A percentile compares a stretch with the other conserved stretches of the same genome.
phyloP scores from a whole-genome alignment of 2,797 vertebrate genomes.

The Danio choprae region DNA sequence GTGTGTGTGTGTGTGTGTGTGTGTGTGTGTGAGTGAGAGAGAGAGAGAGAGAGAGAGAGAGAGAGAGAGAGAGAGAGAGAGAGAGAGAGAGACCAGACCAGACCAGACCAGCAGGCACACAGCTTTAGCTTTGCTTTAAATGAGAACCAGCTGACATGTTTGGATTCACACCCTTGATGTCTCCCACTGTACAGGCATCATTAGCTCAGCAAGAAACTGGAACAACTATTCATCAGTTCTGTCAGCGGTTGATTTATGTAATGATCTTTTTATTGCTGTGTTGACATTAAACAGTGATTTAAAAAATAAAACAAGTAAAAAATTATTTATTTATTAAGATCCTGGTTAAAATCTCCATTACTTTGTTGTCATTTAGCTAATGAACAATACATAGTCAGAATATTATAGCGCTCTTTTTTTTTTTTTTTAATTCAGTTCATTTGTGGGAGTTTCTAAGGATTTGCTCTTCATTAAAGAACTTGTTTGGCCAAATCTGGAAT shows the following conservation, averaged over 20 bases:
- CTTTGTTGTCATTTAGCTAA: not conserved
- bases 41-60: too few species aligned
- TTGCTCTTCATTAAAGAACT: not conserved
- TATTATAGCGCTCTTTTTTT: not conserved
- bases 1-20: too few species aligned
- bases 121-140: conserved; percentile 28
- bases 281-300: not conserved
- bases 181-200: not conserved
- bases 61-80: conserved; percentile 13
- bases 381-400: not conserved
- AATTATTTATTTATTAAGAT: not conserved
- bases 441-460: not conserved
- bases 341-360: not conserved
- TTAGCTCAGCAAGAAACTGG: conserved; percentile 11
- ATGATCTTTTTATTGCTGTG: not conserved
- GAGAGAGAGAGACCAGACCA: conserved; percentile 17
- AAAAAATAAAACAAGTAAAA: not conserved
- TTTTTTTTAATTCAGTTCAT: not conserved
- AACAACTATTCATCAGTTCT: not conserved
- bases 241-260: conserved; percentile 7
- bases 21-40: too few species aligned
- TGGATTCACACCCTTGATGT: conserved; percentile 25
- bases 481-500: too few species aligned
- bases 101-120: conserved; percentile 15
- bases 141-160: conserved; percentile 43